Evolutionary conservation across 35 echinoderm and acorn worm genomes (phyloP).

Genomic region (Diadema setosum): DNA sequence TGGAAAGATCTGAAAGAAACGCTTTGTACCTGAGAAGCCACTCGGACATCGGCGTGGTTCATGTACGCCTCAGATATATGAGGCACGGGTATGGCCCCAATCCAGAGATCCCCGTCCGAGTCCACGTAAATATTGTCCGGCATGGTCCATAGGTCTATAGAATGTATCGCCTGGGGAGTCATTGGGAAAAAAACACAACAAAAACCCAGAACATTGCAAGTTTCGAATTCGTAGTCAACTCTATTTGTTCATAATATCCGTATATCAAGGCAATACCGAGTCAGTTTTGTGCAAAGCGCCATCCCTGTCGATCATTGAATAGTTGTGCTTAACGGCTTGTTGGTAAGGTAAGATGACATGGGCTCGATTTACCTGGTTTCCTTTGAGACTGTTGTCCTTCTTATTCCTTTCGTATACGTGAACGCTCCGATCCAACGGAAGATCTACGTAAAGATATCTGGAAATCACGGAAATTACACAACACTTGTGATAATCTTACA

Average conservation of each 20-base stretch:
- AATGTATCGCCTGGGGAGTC: neutral
- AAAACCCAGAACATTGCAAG: too few species aligned
- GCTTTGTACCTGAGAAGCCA: neutral
- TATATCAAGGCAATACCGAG: too few species aligned
- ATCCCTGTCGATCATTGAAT: too few species aligned
- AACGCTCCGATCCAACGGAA: neutral
- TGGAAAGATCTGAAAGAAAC: too few species aligned
- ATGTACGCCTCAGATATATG: neutral
- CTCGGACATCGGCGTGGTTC: neutral
- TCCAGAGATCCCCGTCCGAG: neutral
- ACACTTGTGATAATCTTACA: too few species aligned
- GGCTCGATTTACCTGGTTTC: neutral
- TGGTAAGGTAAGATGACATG: too few species aligned
- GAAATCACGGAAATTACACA: too few species aligned
- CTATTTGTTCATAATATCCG: too few species aligned
- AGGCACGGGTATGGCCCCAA: neutral
- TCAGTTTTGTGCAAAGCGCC: too few species aligned
- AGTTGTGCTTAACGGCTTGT: too few species aligned
- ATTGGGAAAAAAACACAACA: too few species aligned
- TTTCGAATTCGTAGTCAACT: too few species aligned
- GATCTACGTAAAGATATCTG: neutral
- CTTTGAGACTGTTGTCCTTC: neutral
- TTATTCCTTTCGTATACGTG: neutral
- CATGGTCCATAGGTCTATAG: neutral
- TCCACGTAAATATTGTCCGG: neutral